phyloP scores from a whole-genome alignment of 2,888 invertebrate genomes.

The Limnephilus lunatus region DNA sequence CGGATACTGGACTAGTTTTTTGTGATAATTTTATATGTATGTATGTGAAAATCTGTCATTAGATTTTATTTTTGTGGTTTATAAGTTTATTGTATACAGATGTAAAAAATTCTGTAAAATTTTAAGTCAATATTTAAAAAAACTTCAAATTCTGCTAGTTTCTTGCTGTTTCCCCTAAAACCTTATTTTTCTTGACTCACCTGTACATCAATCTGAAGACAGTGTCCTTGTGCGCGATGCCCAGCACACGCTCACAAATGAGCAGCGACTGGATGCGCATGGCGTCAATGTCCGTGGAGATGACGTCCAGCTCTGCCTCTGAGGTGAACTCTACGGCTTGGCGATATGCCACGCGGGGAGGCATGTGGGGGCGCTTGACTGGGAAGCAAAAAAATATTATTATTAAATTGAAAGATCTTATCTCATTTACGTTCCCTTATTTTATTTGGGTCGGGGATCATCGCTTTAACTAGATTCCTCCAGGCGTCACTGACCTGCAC shows the following conservation, averaged over 20 bases:
- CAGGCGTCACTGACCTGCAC: not conserved
- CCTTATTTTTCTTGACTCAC: conserved; percentile 69
- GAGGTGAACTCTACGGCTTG: conserved; percentile 86
- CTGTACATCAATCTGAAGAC: conserved; percentile 87
- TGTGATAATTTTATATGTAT: too few species aligned
- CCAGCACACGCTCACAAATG: conserved; percentile 92
- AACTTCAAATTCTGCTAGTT: conserved; percentile 66
- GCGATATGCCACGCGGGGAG: conserved; percentile 80
- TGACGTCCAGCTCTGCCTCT: conserved; percentile 83
- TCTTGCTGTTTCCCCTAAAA: too few species aligned
- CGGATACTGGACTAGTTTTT: too few species aligned
- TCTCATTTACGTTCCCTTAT: not conserved
- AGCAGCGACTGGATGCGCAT: conserved; percentile 92
- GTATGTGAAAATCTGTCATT: too few species aligned
- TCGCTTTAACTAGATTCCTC: too few species aligned
- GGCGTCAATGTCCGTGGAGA: conserved; percentile 88
- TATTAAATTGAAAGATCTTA: not conserved
- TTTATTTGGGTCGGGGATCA: not conserved
- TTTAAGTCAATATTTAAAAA: too few species aligned
- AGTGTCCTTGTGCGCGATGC: conserved; percentile 91
- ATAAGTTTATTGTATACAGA: too few species aligned
- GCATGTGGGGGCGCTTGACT: conserved; percentile 77
- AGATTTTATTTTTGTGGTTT: too few species aligned
- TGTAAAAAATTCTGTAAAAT: too few species aligned
- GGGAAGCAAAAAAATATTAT: conserved; percentile 55